Evolutionary conservation across 1,140 invertebrate genomes (phyloP).

Genomic region (Diabrotica virgifera): DNA sequence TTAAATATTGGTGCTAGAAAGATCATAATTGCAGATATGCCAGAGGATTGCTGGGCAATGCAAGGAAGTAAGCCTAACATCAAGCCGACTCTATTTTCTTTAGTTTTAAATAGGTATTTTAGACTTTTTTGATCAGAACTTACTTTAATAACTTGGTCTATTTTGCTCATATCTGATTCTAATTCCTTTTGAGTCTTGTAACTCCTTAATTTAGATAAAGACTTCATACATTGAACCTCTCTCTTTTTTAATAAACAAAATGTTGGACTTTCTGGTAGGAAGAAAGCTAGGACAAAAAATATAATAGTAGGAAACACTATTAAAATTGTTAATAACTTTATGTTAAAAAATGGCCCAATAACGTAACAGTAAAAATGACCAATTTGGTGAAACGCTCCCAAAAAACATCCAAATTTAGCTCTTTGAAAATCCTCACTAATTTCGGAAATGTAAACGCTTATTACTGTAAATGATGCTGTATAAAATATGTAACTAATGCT

Average conservation of each 20-base stretch:
- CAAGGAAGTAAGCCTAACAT: slow-evolving; percentile 69
- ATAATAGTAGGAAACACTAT: slow-evolving; percentile 60
- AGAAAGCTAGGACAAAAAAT: slow-evolving; percentile 60
- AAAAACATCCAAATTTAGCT: slow-evolving; percentile 56
- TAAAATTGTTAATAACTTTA: slow-evolving; percentile 58
- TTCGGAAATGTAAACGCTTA: slow-evolving; percentile 53
- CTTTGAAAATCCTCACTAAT: slow-evolving; percentile 47
- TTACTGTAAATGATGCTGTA: slow-evolving; percentile 49
- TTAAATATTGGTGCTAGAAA: slow-evolving; percentile 22
- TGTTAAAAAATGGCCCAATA: slow-evolving; percentile 54
- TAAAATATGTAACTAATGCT: slow-evolving; percentile 49
- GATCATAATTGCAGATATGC: slow-evolving; percentile 51
- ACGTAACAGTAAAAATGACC: slow-evolving; percentile 49
- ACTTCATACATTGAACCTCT: slow-evolving; percentile 58
- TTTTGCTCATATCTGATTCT: no score
- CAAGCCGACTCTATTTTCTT: slow-evolving; percentile 61
- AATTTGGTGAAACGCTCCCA: slow-evolving; percentile 51
- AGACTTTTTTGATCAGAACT: slow-evolving; percentile 80
- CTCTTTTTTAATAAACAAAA: slow-evolving; percentile 60
- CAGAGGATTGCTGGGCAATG: slow-evolving; percentile 73
- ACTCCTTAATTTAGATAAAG: slow-evolving; percentile 54
- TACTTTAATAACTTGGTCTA: no score
- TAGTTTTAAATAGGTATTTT: slow-evolving; percentile 65
- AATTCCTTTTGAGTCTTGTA: slow-evolving; percentile 57
- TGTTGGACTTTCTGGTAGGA: slow-evolving; percentile 81